These are phyloP conservation scores for Pycnonotus jocosus DNA, from an alignment of 2,113 vertebrate genomes.

Conservation along the genomic window DNA sequence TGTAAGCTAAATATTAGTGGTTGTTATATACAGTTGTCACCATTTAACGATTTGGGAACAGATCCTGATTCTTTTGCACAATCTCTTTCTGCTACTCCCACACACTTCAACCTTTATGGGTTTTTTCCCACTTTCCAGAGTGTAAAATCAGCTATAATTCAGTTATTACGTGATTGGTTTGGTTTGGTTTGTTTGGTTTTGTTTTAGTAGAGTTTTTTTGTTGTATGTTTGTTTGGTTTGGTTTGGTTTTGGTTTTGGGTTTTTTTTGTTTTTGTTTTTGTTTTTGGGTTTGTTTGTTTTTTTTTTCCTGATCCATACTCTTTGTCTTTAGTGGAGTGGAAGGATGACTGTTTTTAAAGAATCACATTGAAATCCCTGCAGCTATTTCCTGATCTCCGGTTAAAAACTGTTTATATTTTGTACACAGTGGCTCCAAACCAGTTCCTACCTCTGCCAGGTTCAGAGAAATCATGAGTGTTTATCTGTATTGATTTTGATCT, in stretches of 20 bases:
- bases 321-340: background rate
- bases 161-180: background rate
- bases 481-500: background rate
- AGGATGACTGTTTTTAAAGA: background rate
- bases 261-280: background rate
- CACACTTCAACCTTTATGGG: background rate
- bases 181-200: background rate
- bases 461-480: background rate
- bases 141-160: rapidly evolving
- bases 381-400: background rate
- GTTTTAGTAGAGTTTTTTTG: too few relatives aligned
- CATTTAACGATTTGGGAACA: background rate
- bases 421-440: background rate
- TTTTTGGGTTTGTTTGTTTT: too few relatives aligned
- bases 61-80: background rate
- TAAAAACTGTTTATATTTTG: background rate
- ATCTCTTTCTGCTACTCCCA: background rate
- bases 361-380: background rate
- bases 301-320: background rate
- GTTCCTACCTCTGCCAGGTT: background rate
- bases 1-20: background rate
- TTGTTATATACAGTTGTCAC: background rate
- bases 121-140: background rate
- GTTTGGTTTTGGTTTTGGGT: too few relatives aligned
- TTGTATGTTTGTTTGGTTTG: background rate